A percentile compares a stretch with the other conserved stretches of the same genome.
phyloP scores from a whole-genome alignment of 2,113 vertebrate genomes.

The Oreotrochilus melanogaster region DNA sequence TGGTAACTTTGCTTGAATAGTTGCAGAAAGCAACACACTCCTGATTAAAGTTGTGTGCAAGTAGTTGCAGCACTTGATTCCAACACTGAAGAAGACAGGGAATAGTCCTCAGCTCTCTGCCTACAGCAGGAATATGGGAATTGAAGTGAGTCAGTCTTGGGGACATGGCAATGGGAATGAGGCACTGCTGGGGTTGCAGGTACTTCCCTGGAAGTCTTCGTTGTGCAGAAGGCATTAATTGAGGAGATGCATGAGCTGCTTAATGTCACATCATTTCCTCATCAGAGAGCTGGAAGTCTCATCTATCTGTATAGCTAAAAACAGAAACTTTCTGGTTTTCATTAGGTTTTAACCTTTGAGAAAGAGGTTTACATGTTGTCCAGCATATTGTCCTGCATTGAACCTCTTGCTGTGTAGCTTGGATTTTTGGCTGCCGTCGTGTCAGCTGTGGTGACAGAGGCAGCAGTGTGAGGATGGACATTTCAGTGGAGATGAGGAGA shows the following conservation, averaged over 20 bases:
- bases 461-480: background rate
- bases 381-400: background rate
- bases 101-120: conserved; percentile 32
- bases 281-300: background rate
- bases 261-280: conserved; percentile 48
- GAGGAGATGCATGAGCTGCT: conserved; percentile 51
- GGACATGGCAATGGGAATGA: conserved; percentile 14
- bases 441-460: background rate
- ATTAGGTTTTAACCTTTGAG: background rate
- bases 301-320: background rate
- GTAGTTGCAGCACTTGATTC: conserved; percentile 9
- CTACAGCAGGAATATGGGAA: conserved; percentile 26
- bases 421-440: background rate
- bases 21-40: conserved; percentile 8
- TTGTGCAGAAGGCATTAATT: conserved; percentile 59
- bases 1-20: background rate
- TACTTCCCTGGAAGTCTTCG: conserved; percentile 59
- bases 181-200: conserved; percentile 48
- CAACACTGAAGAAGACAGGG: background rate
- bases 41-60: background rate
- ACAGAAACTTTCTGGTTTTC: background rate
- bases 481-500: background rate
- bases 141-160: conserved; percentile 50
- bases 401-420: background rate
- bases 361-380: background rate